These are phyloP conservation scores for Protodeltote pygarga DNA, from an alignment of 2,888 invertebrate genomes.

Conservation along the genomic window DNA sequence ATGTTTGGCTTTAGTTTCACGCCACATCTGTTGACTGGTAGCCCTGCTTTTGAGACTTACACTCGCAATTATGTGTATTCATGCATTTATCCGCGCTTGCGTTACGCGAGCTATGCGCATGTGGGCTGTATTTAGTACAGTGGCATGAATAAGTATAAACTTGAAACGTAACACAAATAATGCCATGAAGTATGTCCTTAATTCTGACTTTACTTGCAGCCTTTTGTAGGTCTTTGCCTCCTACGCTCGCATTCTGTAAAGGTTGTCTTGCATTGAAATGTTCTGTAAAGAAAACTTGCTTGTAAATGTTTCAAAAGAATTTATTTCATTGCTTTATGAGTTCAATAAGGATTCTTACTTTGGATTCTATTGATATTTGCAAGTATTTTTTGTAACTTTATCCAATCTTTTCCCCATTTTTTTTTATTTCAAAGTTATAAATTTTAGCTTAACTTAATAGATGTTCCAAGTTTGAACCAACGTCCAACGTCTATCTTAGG, in stretches of 20 bases:
- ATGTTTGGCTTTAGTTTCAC: constrained; percentile 4
- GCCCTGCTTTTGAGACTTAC: constrained; percentile 48
- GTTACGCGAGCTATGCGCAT: constrained; percentile 48
- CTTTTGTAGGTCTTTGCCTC: constrained; percentile 30
- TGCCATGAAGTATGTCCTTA: constrained; percentile 45
- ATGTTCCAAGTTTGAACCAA: neutral
- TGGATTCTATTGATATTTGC: no score
- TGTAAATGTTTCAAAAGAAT: neutral
- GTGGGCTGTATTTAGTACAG: constrained; percentile 51
- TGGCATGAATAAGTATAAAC: constrained; percentile 48
- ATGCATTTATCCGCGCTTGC: constrained; percentile 53
- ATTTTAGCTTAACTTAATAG: neutral
- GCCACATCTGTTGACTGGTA: constrained; percentile 29
- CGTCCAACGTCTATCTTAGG: constrained; percentile 16
- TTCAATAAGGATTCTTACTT: neutral
- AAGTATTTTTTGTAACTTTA: no score
- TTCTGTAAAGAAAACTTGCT: neutral
- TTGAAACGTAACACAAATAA: constrained; percentile 48
- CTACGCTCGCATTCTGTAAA: constrained; percentile 20
- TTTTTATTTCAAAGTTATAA: neutral
- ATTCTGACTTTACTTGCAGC: constrained; percentile 30
- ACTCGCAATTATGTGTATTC: constrained; percentile 64
- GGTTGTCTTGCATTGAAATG: constrained; percentile 16
- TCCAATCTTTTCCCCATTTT: no score
- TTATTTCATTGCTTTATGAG: neutral